These are phyloP conservation scores for Tyria jacobaeae DNA, from an alignment of 2,888 invertebrate genomes.

Conservation along the genomic window DNA sequence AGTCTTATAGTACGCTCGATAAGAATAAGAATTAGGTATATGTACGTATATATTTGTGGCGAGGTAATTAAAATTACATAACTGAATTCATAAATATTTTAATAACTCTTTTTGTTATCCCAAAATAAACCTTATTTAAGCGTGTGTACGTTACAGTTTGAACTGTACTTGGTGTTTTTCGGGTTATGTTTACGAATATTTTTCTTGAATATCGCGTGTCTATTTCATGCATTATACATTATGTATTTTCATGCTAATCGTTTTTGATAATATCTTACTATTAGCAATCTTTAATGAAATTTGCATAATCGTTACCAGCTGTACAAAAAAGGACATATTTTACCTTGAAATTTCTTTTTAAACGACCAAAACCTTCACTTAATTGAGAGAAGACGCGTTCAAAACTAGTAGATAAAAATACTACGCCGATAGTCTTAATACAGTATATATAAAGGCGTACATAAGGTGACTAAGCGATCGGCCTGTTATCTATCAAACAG, in stretches of 20 bases:
- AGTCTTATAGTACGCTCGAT: background rate
- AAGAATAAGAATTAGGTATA: slow-evolving; percentile 2
- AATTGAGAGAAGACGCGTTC: too few species aligned
- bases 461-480: too few species aligned
- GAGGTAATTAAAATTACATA: slow-evolving; percentile 4
- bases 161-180: background rate
- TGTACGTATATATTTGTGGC: background rate
- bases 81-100: background rate
- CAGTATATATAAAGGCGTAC: too few species aligned
- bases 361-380: too few species aligned
- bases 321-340: too few species aligned
- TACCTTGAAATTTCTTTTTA: too few species aligned
- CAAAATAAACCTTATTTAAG: background rate
- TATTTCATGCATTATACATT: background rate
- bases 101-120: background rate
- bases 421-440: too few species aligned
- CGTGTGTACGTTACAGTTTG: too few species aligned
- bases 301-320: too few species aligned
- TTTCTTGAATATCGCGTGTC: background rate
- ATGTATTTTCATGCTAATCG: background rate
- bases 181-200: background rate
- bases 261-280: background rate
- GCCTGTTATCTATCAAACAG: too few species aligned
- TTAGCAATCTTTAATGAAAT: background rate
- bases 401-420: too few species aligned